Evolutionary conservation across 2,888 invertebrate genomes (phyloP), one percentile per base, ranked within the genome.

Genomic region (Buathra laborator): DNA sequence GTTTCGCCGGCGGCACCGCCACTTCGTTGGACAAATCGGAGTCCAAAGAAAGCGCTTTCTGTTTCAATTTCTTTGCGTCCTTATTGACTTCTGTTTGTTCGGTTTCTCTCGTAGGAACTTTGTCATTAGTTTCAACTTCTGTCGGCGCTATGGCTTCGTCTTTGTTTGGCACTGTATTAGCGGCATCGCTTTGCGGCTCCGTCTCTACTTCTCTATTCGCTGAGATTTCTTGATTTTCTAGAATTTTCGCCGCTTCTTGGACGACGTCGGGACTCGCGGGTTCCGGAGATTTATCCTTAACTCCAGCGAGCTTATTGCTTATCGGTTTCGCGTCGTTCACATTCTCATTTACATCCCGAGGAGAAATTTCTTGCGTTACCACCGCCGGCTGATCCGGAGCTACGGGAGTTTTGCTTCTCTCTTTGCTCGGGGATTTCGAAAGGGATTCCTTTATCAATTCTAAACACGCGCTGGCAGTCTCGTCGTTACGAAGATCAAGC

Each of bases 371-470:
- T 43, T 68, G 56, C 51, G 56, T 85, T 56, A 81, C 90, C 91
- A 88, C 93, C 92, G 86, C 91, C 92, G 87, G 91, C 90, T 82
- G 90, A 70, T 89, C 89, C 87, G 86, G 86, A 76, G 88, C 92
- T 90, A 91, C 92, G 88, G 90, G 94, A 90, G 91, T 94, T 90
- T 92, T 94, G 84, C 90, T 90, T 59, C 93, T 90, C 88, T 94
- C 92, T 89, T 93, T 90, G 88, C 89, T 93, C 46, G 91, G 90
- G 7, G 92, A 92, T 76, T 92, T 91, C 88, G 94, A 92, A 86
- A 94, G 92, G 16, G 93, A 93, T 88, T 95, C 94, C 88, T 94
- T 94, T 53, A 94, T 91, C 80, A 94, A 90, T 89, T 94, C 94
- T 10, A 94, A 88, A 89, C 94, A 94, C 67, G 93, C 94, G 2